Percentiles rank a stretch among this genome's conserved stretches.
These are phyloP conservation scores for Acronicta alni DNA, from an alignment of 2,888 invertebrate genomes.

Conservation along the genomic window DNA sequence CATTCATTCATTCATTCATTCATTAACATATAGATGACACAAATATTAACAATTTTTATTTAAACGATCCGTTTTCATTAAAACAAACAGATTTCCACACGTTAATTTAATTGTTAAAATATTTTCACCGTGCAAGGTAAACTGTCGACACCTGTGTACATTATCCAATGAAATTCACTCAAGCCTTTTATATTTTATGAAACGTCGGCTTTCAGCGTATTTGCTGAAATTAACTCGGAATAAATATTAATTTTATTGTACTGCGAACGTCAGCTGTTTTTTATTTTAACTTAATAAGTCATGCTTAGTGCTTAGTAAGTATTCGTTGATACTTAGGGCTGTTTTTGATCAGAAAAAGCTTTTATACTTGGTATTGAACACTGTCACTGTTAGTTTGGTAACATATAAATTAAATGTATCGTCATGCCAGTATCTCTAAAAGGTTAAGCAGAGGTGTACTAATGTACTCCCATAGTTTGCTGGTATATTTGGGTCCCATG, in stretches of 20 bases:
- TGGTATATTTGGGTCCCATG: too few relatives aligned
- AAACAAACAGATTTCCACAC: conserved; percentile 25
- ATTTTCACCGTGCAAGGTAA: conserved; percentile 40
- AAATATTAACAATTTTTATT: background rate
- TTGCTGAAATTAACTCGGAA: conserved; percentile 40
- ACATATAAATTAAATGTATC: too few relatives aligned
- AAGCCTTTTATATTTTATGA: conserved; percentile 36
- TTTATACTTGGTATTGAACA: too few relatives aligned
- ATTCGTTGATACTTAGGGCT: too few relatives aligned
- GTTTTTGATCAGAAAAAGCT: too few relatives aligned
- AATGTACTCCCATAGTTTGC: too few relatives aligned
- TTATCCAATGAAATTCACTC: conserved; percentile 13
- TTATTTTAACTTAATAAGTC: background rate
- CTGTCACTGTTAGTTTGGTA: too few relatives aligned
- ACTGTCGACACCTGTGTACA: conserved; percentile 42
- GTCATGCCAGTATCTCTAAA: too few relatives aligned
- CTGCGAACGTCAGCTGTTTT: conserved; percentile 2
- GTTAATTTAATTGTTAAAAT: conserved; percentile 39
- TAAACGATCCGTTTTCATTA: conserved; percentile 15
- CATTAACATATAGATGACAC: background rate
- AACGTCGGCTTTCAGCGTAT: conserved; percentile 40
- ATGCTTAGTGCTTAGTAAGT: background rate
- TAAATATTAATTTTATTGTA: conserved; percentile 28
- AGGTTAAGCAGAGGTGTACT: too few relatives aligned
- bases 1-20: too few relatives aligned